Evolutionary conservation across 2,888 invertebrate species (phyloP).

Genomic region (Tanytarsus gracilentus): DNA sequence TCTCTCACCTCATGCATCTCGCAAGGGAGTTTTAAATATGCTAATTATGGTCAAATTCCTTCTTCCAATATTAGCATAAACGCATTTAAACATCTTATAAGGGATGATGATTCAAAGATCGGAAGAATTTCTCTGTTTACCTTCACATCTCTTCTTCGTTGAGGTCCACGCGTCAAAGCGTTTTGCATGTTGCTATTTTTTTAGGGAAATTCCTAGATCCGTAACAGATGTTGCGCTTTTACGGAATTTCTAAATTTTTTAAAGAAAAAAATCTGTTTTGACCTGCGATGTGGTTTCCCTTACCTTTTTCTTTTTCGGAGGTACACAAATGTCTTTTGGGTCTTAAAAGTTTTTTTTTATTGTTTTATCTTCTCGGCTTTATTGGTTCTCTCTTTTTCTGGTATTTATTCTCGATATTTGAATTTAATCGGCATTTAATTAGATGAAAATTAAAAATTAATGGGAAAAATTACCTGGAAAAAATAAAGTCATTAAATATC

Average conservation of each 20-base stretch:
- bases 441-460: no score
- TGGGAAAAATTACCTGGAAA: no score
- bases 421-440: no score
- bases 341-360: no score
- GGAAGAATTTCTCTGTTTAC: neutral
- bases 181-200: slow-evolving; percentile 5
- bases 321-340: no score
- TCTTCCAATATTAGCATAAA: slow-evolving; percentile 6
- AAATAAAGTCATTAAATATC: no score
- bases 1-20: neutral
- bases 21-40: slow-evolving; percentile 21
- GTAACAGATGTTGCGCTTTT: slow-evolving; percentile 25
- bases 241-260: slow-evolving; percentile 21
- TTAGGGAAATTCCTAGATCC: slow-evolving; percentile 22
- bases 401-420: no score
- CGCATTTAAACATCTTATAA: neutral
- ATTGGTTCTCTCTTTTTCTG: no score
- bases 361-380: no score
- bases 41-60: slow-evolving; percentile 12
- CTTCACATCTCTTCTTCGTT: neutral
- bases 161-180: slow-evolving; percentile 16
- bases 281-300: neutral
- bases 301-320: neutral
- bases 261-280: slow-evolving; percentile 10
- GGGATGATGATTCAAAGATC: slow-evolving; percentile 1